Conservation (phyloP, 2,113 vertebrate species). For the Takifugu flavidus region DNA sequence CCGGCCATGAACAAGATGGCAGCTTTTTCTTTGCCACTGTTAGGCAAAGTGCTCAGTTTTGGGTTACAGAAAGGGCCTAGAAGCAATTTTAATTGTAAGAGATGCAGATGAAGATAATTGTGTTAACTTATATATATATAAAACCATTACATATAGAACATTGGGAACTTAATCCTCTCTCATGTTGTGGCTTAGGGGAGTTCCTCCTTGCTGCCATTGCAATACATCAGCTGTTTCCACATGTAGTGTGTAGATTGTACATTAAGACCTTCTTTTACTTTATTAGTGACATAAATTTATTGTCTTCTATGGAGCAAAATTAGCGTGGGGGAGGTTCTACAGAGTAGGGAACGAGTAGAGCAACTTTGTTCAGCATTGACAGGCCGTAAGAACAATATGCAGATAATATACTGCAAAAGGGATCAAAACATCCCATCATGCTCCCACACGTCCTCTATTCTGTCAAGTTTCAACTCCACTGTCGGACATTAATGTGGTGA, state of each 20-base stretch:
- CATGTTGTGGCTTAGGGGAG: too few relatives aligned
- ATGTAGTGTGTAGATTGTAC: conserved; percentile 37
- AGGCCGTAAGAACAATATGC: conserved; percentile 34
- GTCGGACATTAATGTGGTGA: conserved; percentile 36
- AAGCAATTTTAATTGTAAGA: too few relatives aligned
- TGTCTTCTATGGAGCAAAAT: conserved; percentile 58
- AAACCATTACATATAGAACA: too few relatives aligned
- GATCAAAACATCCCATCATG: conserved; percentile 59
- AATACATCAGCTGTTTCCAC: conserved; percentile 28
- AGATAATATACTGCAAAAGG: conserved; percentile 29
- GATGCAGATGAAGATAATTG: too few relatives aligned
- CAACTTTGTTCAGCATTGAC: conserved; percentile 37
- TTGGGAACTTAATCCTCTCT: too few relatives aligned
- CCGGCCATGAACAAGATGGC: too few relatives aligned
- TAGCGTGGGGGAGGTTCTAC: conserved; percentile 24
- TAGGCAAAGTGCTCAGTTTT: too few relatives aligned
- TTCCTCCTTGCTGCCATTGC: conserved; percentile 6
- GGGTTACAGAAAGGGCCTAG: too few relatives aligned
- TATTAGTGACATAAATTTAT: conserved; percentile 63
- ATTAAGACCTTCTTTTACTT: conserved; percentile 60
- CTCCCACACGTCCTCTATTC: conserved; percentile 38
- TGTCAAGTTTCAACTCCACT: conserved; percentile 45
- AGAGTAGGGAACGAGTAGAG: conserved; percentile 8
- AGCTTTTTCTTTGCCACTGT: too few relatives aligned
- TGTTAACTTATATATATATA: too few relatives aligned